Percentiles rank a stretch among this genome's conserved stretches.
These are phyloP conservation scores for Pollenia amentaria DNA, from an alignment of 2,888 invertebrate species.

Conservation along the genomic window DNA sequence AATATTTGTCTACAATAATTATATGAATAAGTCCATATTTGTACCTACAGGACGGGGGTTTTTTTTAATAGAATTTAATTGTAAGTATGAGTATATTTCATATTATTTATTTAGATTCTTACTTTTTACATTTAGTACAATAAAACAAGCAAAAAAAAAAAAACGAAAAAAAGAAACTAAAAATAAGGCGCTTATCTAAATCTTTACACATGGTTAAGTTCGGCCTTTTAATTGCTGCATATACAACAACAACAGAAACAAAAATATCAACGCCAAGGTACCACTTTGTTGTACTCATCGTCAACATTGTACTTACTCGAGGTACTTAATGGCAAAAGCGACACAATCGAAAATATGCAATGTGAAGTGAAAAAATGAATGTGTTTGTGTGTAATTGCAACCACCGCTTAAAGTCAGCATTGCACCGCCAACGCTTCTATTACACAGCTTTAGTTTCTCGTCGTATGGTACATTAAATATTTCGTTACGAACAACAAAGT, in stretches of 20 bases:
- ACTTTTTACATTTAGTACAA: slow-evolving; percentile 12
- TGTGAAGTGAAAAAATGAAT: not conserved
- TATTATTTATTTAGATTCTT: slow-evolving; percentile 64
- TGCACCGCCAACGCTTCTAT: too few species aligned
- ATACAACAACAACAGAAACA: slow-evolving; percentile 48
- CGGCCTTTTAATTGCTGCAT: slow-evolving; percentile 83
- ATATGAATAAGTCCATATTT: slow-evolving; percentile 8
- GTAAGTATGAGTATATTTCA: slow-evolving; percentile 36
- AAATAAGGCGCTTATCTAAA: slow-evolving; percentile 83
- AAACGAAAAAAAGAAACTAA: slow-evolving; percentile 35
- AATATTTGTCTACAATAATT: slow-evolving; percentile 50
- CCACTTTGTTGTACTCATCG: slow-evolving; percentile 45
- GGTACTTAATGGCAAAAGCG: slow-evolving; percentile 48
- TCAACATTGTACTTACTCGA: slow-evolving; percentile 41
- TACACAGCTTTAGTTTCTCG: slow-evolving; percentile 13
- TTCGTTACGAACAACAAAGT: slow-evolving; percentile 45
- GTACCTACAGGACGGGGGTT: slow-evolving; percentile 14
- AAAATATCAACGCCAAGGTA: slow-evolving; percentile 63
- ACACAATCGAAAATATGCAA: slow-evolving; percentile 55
- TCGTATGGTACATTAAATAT: slow-evolving; percentile 60
- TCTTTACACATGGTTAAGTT: slow-evolving; percentile 85
- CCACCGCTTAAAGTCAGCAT: slow-evolving; percentile 23
- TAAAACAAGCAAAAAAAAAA: slow-evolving; percentile 36
- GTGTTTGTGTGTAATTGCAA: slow-evolving; percentile 58
- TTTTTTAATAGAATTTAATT: slow-evolving; percentile 19